Evolutionary conservation across 2,888 invertebrate species (phyloP).

Genomic region (Oeneis ivallda): DNA sequence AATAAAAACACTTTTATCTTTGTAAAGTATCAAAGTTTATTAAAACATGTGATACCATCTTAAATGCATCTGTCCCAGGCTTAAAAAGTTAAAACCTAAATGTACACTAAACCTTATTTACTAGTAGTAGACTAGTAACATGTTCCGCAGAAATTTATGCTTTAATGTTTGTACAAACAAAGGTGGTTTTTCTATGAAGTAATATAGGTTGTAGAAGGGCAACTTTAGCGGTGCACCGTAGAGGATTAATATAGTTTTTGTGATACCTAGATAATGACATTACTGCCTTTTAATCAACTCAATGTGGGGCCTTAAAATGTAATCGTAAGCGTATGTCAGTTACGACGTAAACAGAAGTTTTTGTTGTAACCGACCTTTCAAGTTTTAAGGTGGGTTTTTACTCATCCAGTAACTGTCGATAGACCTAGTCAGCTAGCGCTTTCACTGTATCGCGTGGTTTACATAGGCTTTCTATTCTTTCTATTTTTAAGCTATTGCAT

Average conservation of each 20-base stretch:
- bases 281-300: constrained; percentile 72
- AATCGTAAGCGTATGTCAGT: constrained; percentile 43
- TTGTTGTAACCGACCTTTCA: constrained; percentile 39
- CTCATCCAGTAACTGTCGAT: no score
- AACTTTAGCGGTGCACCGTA: constrained; percentile 21
- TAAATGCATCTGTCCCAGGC: constrained; percentile 27
- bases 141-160: background rate
- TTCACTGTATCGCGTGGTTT: no score
- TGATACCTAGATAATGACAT: constrained; percentile 59
- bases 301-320: constrained; percentile 58
- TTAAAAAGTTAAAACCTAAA: constrained; percentile 21
- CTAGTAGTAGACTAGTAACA: background rate
- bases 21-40: constrained; percentile 28
- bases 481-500: no score
- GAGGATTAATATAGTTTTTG: constrained; percentile 63
- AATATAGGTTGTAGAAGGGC: background rate
- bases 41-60: constrained; percentile 31
- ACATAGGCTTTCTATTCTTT: no score
- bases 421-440: no score
- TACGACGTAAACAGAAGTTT: constrained; percentile 25
- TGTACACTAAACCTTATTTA: background rate
- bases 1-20: constrained; percentile 27
- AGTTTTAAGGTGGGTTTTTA: constrained; percentile 20
- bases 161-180: background rate
- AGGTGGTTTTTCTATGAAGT: background rate